These are phyloP conservation scores for Drosophila mayaguana DNA, from an alignment of 2,888 invertebrate genomes.

Conservation along the genomic window DNA sequence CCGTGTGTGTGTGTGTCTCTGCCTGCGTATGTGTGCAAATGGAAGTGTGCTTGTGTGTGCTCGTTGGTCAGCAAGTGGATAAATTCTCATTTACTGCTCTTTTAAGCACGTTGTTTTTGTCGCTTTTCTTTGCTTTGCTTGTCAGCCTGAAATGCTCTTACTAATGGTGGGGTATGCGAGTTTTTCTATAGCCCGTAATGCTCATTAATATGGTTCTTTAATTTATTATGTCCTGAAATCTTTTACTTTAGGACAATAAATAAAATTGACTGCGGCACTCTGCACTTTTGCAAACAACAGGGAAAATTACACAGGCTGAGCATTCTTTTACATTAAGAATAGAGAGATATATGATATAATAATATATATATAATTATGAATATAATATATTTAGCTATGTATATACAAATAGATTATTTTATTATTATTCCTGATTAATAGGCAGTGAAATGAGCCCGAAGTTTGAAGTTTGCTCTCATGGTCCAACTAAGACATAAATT, in stretches of 20 bases:
- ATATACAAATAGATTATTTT: too few relatives aligned
- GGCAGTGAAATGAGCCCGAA: too few relatives aligned
- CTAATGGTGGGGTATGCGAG: not conserved
- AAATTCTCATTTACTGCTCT: constrained; percentile 82
- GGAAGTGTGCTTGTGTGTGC: constrained; percentile 29
- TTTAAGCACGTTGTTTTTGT: constrained; percentile 79
- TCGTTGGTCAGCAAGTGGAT: constrained; percentile 76
- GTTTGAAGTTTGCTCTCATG: too few relatives aligned
- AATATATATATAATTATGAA: too few relatives aligned
- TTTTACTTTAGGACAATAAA: not conserved
- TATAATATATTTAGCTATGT: too few relatives aligned
- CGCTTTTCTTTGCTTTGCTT: constrained; percentile 52
- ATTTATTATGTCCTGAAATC: not conserved
- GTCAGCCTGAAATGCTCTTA: constrained; percentile 42
- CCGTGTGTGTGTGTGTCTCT: constrained; percentile 1
- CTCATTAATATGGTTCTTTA: not conserved
- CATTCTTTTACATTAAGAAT: too few relatives aligned
- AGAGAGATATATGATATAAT: too few relatives aligned
- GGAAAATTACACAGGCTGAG: too few relatives aligned
- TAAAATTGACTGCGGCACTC: too few relatives aligned
- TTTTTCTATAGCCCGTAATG: not conserved
- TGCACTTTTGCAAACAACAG: too few relatives aligned
- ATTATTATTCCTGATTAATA: too few relatives aligned
- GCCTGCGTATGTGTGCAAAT: constrained; percentile 18
- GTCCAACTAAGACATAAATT: too few relatives aligned